A percentile compares a stretch with the other conserved stretches of the same genome.
Conservation (phyloP, 2,888 invertebrate genomes). For the Iphiclides podalirius region DNA sequence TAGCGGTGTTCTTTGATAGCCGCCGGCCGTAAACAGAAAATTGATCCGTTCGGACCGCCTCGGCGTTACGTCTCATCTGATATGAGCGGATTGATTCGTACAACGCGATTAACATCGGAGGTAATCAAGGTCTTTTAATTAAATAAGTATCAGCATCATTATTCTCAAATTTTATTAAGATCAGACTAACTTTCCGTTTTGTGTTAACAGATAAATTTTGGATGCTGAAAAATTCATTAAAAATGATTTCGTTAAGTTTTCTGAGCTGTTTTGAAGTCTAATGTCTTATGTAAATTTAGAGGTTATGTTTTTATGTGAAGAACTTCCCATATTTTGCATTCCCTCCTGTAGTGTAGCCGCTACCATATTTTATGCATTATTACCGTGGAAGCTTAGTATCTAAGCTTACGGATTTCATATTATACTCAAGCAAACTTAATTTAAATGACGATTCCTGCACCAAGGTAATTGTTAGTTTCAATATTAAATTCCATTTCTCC, state of each 20-base stretch:
- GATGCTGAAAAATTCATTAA: too few species aligned
- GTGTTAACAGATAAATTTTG: too few species aligned
- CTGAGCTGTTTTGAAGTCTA: too few species aligned
- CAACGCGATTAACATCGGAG: slow-evolving; percentile 33
- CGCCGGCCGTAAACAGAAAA: slow-evolving; percentile 69
- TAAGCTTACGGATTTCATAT: neutral
- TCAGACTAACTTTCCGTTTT: too few species aligned
- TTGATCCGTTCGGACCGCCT: slow-evolving; percentile 66
- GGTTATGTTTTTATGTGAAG: too few species aligned
- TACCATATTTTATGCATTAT: neutral
- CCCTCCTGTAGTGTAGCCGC: neutral
- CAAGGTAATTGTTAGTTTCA: neutral
- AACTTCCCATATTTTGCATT: too few species aligned
- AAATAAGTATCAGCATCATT: neutral
- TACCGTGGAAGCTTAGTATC: neutral
- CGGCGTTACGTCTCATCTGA: slow-evolving; percentile 35
- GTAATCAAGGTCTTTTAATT: slow-evolving; percentile 17
- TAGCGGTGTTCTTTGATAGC: slow-evolving; percentile 66
- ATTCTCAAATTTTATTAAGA: too few species aligned
- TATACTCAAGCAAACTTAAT: neutral
- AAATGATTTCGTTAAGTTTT: too few species aligned
- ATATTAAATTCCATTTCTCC: neutral
- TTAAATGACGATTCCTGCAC: neutral
- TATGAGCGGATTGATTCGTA: slow-evolving; percentile 46
- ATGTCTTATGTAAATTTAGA: too few species aligned